A percentile compares a stretch with the other conserved stretches of the same genome.
Evolutionary conservation across 2,113 vertebrate species (phyloP).

Genomic region (Pangasianodon hypophthalmus): DNA sequence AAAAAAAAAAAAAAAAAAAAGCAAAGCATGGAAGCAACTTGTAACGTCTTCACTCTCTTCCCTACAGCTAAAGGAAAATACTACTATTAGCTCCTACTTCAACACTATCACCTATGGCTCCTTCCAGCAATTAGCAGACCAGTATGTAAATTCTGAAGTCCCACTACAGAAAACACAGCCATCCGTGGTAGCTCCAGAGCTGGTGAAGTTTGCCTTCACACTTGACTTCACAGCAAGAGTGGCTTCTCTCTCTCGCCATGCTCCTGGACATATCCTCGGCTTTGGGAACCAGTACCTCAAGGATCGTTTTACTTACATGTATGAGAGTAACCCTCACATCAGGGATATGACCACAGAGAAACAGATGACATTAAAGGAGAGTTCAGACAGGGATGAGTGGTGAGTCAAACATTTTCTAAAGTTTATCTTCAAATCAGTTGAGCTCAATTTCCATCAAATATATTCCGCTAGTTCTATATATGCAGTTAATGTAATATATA

Average conservation of each 20-base stretch:
- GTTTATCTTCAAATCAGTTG: background rate
- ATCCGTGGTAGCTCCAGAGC: slow-evolving; percentile 64
- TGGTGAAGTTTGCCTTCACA: slow-evolving; percentile 77
- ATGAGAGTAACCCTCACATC: slow-evolving; percentile 56
- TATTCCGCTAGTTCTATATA: background rate
- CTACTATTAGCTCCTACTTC: slow-evolving; percentile 72
- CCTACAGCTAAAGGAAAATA: slow-evolving; percentile 78
- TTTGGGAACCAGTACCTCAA: slow-evolving; percentile 77
- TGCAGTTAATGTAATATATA: background rate
- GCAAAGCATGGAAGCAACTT: background rate
- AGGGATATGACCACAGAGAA: slow-evolving; percentile 2
- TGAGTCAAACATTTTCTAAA: slow-evolving; percentile 22
- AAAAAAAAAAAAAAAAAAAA: too few relatives aligned
- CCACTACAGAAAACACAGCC: background rate
- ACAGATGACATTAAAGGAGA: background rate
- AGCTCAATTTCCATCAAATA: background rate
- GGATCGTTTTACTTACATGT: slow-evolving; percentile 71
- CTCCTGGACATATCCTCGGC: slow-evolving; percentile 79
- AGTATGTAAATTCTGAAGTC: slow-evolving; percentile 69
- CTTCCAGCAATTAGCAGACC: slow-evolving; percentile 81
- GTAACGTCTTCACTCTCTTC: slow-evolving; percentile 14
- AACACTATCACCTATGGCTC: slow-evolving; percentile 77
- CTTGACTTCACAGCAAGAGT: slow-evolving; percentile 80
- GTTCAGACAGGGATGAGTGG: background rate
- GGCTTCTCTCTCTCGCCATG: slow-evolving; percentile 72